Evolutionary conservation across 1,140 invertebrate species (phyloP).

Genomic region (Zophobas atratus): DNA sequence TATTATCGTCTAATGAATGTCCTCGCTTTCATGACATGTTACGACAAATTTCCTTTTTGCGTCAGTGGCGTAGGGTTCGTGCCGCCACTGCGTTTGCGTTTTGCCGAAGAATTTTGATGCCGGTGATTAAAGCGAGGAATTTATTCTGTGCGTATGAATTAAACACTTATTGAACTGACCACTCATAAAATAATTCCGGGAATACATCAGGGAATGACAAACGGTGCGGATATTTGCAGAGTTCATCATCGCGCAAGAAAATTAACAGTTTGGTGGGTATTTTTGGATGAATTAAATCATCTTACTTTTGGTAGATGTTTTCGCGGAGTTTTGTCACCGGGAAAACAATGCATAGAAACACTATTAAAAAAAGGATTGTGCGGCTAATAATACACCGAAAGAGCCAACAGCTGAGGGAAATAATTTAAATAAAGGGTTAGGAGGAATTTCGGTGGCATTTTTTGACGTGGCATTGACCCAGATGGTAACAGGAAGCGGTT

Average conservation of each 20-base stretch:
- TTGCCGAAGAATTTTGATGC: neutral
- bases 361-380: constrained; percentile 27
- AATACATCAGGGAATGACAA: constrained; percentile 4
- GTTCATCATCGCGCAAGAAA: neutral
- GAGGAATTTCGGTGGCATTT: constrained; percentile 23
- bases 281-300: constrained; percentile 37
- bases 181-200: constrained; percentile 2
- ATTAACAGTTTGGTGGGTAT: constrained; percentile 16
- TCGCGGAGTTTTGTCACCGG: constrained; percentile 15
- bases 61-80: neutral
- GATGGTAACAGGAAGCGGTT: constrained; percentile 19
- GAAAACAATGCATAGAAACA: constrained; percentile 39
- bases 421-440: constrained; percentile 27
- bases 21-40: neutral
- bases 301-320: constrained; percentile 24
- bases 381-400: constrained; percentile 32
- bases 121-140: neutral
- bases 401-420: constrained; percentile 29
- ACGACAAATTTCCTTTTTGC: neutral
- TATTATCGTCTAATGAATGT: neutral
- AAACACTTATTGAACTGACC: neutral
- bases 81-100: neutral
- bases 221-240: neutral
- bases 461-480: constrained; percentile 26
- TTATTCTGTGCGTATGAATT: constrained; percentile 4